Evolutionary conservation across 2,888 invertebrate genomes (phyloP).

Genomic region (Ophioninae sp.): DNA sequence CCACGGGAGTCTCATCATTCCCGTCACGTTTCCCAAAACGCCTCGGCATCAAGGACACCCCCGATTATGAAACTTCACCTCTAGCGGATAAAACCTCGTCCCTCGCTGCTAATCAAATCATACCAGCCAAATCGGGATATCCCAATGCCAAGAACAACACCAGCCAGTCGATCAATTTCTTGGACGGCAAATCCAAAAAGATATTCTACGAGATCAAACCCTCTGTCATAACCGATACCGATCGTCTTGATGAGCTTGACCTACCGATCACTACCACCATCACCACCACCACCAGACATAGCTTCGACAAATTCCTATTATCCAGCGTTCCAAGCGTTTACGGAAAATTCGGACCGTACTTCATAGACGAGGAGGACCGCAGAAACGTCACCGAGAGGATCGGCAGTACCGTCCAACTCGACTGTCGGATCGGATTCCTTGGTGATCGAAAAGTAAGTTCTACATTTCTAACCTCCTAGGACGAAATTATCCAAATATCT

Average conservation of each 20-base stretch:
- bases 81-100: not conserved
- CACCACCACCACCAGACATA: slow-evolving; percentile 54
- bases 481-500: too few species aligned
- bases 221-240: slow-evolving; percentile 73
- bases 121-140: slow-evolving; percentile 24
- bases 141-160: slow-evolving; percentile 65
- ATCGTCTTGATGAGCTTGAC: slow-evolving; percentile 58
- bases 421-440: slow-evolving; percentile 84
- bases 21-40: slow-evolving; percentile 27
- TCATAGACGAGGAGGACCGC: slow-evolving; percentile 83
- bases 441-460: slow-evolving; percentile 84
- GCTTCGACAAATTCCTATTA: slow-evolving; percentile 64
- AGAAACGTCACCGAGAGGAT: slow-evolving; percentile 84
- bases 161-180: slow-evolving; percentile 68
- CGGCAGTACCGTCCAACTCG: slow-evolving; percentile 83
- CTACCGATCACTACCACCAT: slow-evolving; percentile 49
- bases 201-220: slow-evolving; percentile 77
- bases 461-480: not conserved
- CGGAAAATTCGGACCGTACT: slow-evolving; percentile 83
- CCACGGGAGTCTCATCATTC: slow-evolving; percentile 2
- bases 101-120: slow-evolving; percentile 43
- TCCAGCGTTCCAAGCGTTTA: slow-evolving; percentile 77
- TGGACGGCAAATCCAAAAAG: slow-evolving; percentile 70
- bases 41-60: slow-evolving; percentile 14
- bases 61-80: not conserved